These are phyloP conservation scores for Aegotheles bennettii DNA, from an alignment of 2,113 vertebrate genomes.

Conservation along the genomic window DNA sequence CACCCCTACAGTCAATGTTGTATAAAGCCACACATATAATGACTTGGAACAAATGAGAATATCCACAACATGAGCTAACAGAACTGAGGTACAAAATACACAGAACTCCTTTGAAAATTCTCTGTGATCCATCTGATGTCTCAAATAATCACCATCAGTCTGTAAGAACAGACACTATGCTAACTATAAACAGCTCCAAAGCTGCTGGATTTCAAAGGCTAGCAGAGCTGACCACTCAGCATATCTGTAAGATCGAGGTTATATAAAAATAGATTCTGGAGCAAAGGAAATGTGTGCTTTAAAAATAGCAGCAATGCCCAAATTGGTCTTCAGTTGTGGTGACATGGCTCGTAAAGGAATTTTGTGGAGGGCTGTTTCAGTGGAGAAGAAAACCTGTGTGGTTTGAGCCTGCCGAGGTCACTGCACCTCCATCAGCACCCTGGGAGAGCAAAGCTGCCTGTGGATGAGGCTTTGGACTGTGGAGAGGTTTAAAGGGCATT, in stretches of 20 bases:
- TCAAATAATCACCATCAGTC: neutral
- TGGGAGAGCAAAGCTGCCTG: neutral
- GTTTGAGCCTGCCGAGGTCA: neutral
- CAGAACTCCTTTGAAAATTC: neutral
- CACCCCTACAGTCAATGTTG: neutral
- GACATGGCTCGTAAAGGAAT: neutral
- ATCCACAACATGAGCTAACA: neutral
- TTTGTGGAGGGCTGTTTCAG: neutral
- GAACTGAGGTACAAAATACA: neutral
- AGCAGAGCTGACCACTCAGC: neutral
- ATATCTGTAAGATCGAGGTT: fast-evolving
- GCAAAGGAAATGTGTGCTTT: neutral
- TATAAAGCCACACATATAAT: neutral
- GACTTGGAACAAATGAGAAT: neutral
- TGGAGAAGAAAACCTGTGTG: neutral
- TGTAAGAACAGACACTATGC: neutral
- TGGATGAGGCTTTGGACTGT: neutral
- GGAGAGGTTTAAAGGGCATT: neutral
- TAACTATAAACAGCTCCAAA: neutral
- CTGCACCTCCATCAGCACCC: neutral
- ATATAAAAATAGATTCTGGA: neutral
- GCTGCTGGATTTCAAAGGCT: neutral
- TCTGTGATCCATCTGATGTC: neutral
- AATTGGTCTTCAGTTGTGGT: neutral
- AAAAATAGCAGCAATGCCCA: neutral